phyloP scores from a whole-genome alignment of 1,140 invertebrate species.

The Eurosta solidaginis region DNA sequence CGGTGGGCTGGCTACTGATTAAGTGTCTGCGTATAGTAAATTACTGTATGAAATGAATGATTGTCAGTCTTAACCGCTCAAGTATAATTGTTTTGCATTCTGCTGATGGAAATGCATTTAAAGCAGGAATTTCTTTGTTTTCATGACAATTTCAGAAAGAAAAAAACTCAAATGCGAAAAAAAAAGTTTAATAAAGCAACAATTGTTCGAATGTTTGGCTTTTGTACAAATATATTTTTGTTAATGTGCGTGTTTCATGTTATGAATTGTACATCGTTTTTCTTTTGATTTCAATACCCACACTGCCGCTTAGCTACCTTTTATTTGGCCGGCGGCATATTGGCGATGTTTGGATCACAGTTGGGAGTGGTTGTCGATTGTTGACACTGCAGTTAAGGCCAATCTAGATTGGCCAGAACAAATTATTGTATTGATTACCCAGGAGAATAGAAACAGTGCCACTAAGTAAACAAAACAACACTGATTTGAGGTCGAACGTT shows the following conservation, averaged over 20 bases:
- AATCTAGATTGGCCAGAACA: neutral
- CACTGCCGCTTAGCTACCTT: neutral
- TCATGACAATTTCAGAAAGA: no score
- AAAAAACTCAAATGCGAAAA: no score
- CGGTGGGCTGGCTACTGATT: neutral
- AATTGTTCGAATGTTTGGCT: no score
- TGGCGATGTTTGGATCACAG: neutral
- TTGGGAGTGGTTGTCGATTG: neutral
- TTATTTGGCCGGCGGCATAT: neutral
- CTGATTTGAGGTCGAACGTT: neutral
- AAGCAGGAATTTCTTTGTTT: no score
- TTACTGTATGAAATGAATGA: neutral
- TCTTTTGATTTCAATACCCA: no score
- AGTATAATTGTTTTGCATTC: neutral
- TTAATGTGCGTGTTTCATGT: no score
- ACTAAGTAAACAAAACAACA: neutral
- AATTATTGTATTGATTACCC: neutral
- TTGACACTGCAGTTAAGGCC: neutral
- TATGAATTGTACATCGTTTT: no score
- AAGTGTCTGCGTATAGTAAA: neutral
- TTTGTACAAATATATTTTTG: no score
- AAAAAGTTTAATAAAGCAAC: no score
- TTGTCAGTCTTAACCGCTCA: neutral
- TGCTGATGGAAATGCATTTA: no score
- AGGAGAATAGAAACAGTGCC: neutral